A percentile compares a stretch with the other conserved stretches of the same genome.
Conservation (phyloP, 2,888 invertebrate genomes). For the Aproaerema taeniolella region DNA sequence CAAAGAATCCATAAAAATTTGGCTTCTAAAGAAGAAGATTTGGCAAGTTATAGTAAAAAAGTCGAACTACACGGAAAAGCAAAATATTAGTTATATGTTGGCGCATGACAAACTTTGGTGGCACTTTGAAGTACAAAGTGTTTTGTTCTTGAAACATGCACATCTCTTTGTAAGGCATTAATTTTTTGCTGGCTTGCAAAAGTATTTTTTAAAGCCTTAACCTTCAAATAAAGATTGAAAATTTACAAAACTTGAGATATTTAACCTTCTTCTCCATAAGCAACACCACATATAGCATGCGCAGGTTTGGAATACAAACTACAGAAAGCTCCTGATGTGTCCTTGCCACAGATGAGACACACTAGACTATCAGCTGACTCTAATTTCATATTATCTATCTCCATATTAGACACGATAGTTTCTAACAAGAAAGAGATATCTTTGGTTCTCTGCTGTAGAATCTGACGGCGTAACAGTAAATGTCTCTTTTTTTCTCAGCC, state of each 20-base stretch:
- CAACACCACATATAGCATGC: conserved; percentile 5
- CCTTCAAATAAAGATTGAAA: conserved; percentile 6
- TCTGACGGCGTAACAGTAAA: background rate
- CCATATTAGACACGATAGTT: too few relatives aligned
- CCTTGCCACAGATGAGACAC: conserved; percentile 5
- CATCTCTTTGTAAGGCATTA: conserved; percentile 11
- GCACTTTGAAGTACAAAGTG: background rate
- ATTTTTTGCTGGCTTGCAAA: conserved; percentile 9
- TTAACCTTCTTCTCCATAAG: conserved; percentile 8
- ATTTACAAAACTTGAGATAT: conserved; percentile 9
- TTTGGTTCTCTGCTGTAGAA: background rate
- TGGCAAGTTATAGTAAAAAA: too few relatives aligned
- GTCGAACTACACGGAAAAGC: too few relatives aligned
- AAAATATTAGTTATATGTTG: conserved; percentile 1
- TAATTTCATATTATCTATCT: background rate
- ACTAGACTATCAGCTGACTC: background rate
- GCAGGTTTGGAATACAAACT: conserved; percentile 8
- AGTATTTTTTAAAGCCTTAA: conserved; percentile 10
- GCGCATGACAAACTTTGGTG: conserved; percentile 1
- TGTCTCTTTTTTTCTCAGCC: background rate
- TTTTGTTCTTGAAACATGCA: conserved; percentile 4
- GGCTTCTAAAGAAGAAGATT: too few relatives aligned
- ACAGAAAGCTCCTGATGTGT: conserved; percentile 5
- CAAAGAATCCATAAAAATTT: too few relatives aligned
- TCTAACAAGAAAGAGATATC: too few relatives aligned